phyloP scores from a whole-genome alignment of 2,113 vertebrate genomes.

The Xenopus borealis region DNA sequence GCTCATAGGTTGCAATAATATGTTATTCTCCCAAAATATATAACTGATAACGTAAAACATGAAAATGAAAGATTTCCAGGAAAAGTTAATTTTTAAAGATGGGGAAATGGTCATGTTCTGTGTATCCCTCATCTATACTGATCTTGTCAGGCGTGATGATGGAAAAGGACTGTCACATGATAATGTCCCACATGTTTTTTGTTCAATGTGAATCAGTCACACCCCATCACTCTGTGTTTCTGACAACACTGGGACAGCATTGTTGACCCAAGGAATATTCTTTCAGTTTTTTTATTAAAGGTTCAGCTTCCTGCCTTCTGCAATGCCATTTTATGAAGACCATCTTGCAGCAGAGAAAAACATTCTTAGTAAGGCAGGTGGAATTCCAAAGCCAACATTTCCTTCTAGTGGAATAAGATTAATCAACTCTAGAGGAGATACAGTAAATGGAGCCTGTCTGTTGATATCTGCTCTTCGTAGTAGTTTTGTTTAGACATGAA shows the following conservation, averaged over 20 bases:
- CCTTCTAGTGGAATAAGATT: not conserved
- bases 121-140: not conserved
- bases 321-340: not conserved
- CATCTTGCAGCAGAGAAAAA: constrained; percentile 11
- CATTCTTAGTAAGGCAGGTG: not conserved
- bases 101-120: not conserved
- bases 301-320: not conserved
- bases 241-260: not conserved
- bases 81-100: not conserved
- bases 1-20: too few relatives aligned
- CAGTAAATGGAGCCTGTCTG: not conserved
- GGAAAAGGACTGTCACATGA: not conserved
- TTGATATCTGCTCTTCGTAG: not conserved
- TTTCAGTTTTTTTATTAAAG: not conserved
- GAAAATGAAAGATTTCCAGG: constrained; percentile 20
- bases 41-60: not conserved
- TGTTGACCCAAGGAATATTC: not conserved
- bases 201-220: constrained; percentile 1
- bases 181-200: constrained; percentile 10
- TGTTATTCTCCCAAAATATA: too few relatives aligned
- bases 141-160: constrained; percentile 1
- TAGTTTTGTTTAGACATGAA: not conserved
- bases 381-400: not conserved
- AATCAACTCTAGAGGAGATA: not conserved
- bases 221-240: not conserved